Conservation (phyloP, 2,888 invertebrate genomes). For the Agrochola macilenta region DNA sequence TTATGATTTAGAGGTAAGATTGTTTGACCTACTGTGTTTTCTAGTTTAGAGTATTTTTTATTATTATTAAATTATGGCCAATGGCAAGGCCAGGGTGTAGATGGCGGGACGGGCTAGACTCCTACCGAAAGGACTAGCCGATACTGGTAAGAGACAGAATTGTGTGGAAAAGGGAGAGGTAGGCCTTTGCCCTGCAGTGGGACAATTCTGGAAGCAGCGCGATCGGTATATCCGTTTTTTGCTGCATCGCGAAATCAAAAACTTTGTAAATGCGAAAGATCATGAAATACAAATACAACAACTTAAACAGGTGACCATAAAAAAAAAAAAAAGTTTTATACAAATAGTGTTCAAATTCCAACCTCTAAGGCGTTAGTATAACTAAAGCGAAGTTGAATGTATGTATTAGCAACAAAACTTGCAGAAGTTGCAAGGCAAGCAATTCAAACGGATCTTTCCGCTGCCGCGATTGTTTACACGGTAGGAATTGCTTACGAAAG, state of each 20-base stretch:
- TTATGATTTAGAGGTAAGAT: constrained; percentile 90
- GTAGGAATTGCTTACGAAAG: background rate
- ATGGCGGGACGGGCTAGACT: background rate
- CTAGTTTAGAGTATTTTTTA: background rate
- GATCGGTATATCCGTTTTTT: background rate
- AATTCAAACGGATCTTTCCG: background rate
- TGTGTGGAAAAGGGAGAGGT: background rate
- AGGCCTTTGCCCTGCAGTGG: no score
- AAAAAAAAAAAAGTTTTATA: background rate
- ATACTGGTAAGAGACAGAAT: background rate
- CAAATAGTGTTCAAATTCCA: background rate
- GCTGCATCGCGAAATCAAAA: no score
- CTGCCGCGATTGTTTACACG: background rate
- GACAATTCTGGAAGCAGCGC: background rate
- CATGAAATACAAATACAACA: background rate
- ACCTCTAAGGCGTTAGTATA: background rate
- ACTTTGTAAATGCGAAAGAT: background rate
- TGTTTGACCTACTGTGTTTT: background rate
- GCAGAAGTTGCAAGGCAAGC: background rate
- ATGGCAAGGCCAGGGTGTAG: background rate
- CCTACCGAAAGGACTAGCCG: background rate
- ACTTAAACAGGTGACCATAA: background rate
- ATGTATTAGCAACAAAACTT: background rate
- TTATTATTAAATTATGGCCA: background rate
- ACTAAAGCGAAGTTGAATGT: background rate